Evolutionary conservation across 2,888 invertebrate genomes (phyloP), one percentile per base, ranked within the genome.

Genomic region (Dexiosoma caninum): DNA sequence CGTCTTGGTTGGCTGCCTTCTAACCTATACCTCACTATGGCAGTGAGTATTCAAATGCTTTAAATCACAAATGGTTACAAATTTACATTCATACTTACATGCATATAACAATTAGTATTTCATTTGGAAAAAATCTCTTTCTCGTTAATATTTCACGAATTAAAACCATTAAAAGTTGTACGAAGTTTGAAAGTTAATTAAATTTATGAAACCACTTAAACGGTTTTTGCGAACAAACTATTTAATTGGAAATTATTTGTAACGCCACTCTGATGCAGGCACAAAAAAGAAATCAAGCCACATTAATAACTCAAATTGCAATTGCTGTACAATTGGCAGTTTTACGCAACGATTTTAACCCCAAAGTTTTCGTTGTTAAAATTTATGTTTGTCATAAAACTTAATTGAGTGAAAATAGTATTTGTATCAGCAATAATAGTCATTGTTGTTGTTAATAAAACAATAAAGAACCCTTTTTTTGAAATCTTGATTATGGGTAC

Each of bases 331-430:
- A 57, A 74, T 75, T 75, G 66, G 66, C 66, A 75, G 46, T 74
- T 66, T 66, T 46, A 66, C 37, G 59, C 66, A 49, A 42, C 21
- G 51, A 62, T 27, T 55, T 79, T 70, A 44, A 27, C 35, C 30
- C 40, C 23, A n/a, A 72, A 27, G n/a, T 53, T 80, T 71, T 66
- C 40, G 64, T 49, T 57, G 60, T 77, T 70, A 32, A 74, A 81
- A 81, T 81, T 81, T 77, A 81, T 81, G 81, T 81, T 62, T 69
- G 42, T 74, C 81, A 67, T 81, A 74, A 81, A 81, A 81, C 77
- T 81, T 81, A 81, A 77, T 81, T 81, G 81, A 81, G 81, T 81
- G 81, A 77, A 81, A 81, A 81, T 77, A 69, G 67, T 81, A 72
- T 62, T 21, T 72, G 64, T 57, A 72, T 81, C 81, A 81, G 81